Evolutionary conservation across 2,797 vertebrate genomes (phyloP).

Genomic region (Kryptopterus vitreolus): DNA sequence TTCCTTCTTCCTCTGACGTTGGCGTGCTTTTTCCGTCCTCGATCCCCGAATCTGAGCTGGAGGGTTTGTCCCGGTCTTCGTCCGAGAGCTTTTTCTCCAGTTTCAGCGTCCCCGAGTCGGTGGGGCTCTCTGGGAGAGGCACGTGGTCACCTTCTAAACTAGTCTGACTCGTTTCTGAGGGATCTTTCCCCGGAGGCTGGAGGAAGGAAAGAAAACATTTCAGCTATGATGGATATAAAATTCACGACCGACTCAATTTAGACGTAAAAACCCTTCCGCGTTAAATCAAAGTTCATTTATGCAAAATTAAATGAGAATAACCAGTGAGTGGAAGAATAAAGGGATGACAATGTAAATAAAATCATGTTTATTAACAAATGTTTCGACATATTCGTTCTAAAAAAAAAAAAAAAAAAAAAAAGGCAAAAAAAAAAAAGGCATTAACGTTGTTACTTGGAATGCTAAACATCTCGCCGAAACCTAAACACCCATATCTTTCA

Average conservation of each 20-base stretch:
- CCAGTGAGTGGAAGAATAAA: neutral
- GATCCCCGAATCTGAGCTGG: conserved; percentile 68
- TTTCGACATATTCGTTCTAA: neutral
- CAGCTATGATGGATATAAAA: neutral
- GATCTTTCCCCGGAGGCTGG: conserved; percentile 76
- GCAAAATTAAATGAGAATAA: too few species aligned
- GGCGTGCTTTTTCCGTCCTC: conserved; percentile 73
- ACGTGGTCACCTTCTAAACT: conserved; percentile 76
- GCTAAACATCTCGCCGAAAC: neutral
- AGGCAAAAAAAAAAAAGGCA: too few species aligned
- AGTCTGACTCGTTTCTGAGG: conserved; percentile 76
- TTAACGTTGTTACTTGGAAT: neutral
- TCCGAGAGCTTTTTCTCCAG: conserved; percentile 47
- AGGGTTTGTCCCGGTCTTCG: conserved; percentile 69
- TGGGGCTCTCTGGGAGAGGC: conserved; percentile 54
- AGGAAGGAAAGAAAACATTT: conserved; percentile 24
- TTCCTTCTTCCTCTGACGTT: conserved; percentile 76
- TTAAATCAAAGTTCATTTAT: neutral
- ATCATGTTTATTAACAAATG: neutral
- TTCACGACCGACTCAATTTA: neutral
- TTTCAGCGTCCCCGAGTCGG: conserved; percentile 53
- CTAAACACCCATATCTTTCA: neutral
- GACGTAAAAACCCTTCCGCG: neutral
- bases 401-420: too few species aligned
- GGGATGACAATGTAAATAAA: neutral